Conservation (phyloP, 1,140 invertebrate genomes). For the Philotrypesis tridentata region DNA sequence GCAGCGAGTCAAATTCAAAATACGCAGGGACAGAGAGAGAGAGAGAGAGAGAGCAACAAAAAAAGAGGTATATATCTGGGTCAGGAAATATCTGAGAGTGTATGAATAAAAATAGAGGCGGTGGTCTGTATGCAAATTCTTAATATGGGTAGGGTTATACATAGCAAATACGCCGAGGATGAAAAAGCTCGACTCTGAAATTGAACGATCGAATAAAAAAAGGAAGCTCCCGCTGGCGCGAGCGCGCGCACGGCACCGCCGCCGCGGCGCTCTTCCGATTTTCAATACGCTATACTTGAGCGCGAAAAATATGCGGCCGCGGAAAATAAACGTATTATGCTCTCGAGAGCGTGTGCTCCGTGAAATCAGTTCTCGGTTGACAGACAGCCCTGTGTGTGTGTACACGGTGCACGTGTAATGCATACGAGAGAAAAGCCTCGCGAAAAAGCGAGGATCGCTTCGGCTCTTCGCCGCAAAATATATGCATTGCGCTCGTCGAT, state of each 20-base stretch:
- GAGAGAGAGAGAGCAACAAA: too few species aligned
- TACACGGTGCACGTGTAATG: not conserved
- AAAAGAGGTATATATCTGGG: not conserved
- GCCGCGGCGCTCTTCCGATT: not conserved
- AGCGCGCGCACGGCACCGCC: too few species aligned
- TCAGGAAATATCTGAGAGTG: conserved; percentile 48
- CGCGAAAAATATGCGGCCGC: conserved; percentile 2
- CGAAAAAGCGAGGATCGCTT: conserved; percentile 20
- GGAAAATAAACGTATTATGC: conserved; percentile 41
- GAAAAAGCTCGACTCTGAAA: conserved; percentile 29
- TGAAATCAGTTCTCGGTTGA: conserved; percentile 39
- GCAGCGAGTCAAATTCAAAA: not conserved
- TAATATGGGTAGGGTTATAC: not conserved
- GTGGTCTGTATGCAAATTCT: conserved; percentile 51
- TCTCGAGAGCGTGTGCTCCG: conserved; percentile 2
- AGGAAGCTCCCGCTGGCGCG: too few species aligned
- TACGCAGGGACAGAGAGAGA: too few species aligned
- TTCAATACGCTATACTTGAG: conserved; percentile 13
- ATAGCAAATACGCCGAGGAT: conserved; percentile 4
- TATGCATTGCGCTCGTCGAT: conserved; percentile 37
- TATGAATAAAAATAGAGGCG: conserved; percentile 57
- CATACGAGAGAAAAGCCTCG: not conserved
- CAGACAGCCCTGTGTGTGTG: not conserved
- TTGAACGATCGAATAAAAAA: conserved; percentile 44
- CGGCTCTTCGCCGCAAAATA: conserved; percentile 20